These are phyloP conservation scores for Mellivora capensis DNA, from an alignment of 2,113 vertebrate genomes.

Conservation along the genomic window DNA sequence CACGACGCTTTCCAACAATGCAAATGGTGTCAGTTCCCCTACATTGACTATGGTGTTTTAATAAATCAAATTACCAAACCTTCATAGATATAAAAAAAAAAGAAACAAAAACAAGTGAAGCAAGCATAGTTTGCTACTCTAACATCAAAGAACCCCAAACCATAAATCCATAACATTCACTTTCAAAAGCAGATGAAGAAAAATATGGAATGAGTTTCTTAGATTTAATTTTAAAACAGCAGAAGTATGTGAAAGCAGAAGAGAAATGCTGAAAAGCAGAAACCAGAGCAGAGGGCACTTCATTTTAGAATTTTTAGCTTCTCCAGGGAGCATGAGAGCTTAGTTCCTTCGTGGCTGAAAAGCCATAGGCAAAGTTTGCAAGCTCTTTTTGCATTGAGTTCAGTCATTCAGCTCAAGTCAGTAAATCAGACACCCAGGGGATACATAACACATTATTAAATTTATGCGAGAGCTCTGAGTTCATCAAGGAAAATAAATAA, in stretches of 20 bases:
- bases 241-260: conserved; percentile 71
- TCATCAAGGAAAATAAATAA: conserved; percentile 67
- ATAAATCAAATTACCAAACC: conserved; percentile 78
- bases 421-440: conserved; percentile 62
- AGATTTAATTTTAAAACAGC: conserved; percentile 76
- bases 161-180: conserved; percentile 73
- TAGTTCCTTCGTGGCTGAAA: conserved; percentile 39
- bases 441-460: conserved; percentile 65
- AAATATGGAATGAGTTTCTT: conserved; percentile 78
- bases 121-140: conserved; percentile 59
- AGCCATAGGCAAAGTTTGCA: conserved; percentile 49
- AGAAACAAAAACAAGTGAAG: conserved; percentile 70
- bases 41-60: conserved; percentile 58
- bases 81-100: conserved; percentile 51
- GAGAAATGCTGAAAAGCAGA: conserved; percentile 72
- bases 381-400: conserved; percentile 9
- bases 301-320: conserved; percentile 63
- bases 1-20: conserved; percentile 26
- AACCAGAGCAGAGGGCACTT: conserved; percentile 65
- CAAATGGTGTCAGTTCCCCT: conserved; percentile 67
- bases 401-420: conserved; percentile 45
- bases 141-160: conserved; percentile 69
- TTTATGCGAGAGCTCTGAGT: conserved; percentile 67
- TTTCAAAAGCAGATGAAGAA: conserved; percentile 74
- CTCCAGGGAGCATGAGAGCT: conserved; percentile 67